Percentiles rank a stretch among this genome's conserved stretches.
phyloP scores from a whole-genome alignment of 2,888 invertebrate species.

The Dynastes grantii region DNA sequence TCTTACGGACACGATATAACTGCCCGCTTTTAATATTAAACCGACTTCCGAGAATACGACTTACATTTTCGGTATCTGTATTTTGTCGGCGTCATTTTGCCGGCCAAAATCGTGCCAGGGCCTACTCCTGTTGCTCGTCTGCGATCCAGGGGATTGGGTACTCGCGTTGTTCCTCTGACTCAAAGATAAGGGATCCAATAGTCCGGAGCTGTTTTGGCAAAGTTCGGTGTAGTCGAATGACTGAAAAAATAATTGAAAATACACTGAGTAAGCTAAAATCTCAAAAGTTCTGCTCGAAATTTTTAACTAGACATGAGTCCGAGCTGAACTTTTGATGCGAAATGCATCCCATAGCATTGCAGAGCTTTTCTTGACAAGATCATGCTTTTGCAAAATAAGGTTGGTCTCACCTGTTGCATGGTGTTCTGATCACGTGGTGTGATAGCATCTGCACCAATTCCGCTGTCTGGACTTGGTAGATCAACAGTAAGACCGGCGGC shows the following conservation, averaged over 20 bases:
- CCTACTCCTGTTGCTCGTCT: conserved; percentile 81
- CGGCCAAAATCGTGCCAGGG: conserved; percentile 97
- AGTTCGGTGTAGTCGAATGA: conserved; percentile 95
- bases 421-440: conserved; percentile 92
- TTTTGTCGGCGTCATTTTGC: conserved; percentile 95
- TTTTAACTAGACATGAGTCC: no score
- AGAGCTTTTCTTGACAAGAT: background rate
- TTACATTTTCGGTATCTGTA: conserved; percentile 98
- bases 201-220: conserved; percentile 76
- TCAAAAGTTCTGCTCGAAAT: no score
- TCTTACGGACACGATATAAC: background rate
- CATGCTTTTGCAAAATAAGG: conserved; percentile 28
- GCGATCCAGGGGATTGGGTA: conserved; percentile 68
- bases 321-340: no score
- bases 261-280: background rate
- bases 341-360: background rate
- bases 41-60: conserved; percentile 68
- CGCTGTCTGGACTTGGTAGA: conserved; percentile 95
- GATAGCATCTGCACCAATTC: conserved; percentile 94
- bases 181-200: conserved; percentile 68
- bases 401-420: conserved; percentile 86
- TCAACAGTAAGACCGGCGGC: conserved; percentile 92
- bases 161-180: conserved; percentile 66
- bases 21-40: conserved; percentile 1
- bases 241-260: conserved; percentile 71